These are phyloP conservation scores for Pithys albifrons DNA, from an alignment of 2,113 vertebrate species.

Conservation along the genomic window DNA sequence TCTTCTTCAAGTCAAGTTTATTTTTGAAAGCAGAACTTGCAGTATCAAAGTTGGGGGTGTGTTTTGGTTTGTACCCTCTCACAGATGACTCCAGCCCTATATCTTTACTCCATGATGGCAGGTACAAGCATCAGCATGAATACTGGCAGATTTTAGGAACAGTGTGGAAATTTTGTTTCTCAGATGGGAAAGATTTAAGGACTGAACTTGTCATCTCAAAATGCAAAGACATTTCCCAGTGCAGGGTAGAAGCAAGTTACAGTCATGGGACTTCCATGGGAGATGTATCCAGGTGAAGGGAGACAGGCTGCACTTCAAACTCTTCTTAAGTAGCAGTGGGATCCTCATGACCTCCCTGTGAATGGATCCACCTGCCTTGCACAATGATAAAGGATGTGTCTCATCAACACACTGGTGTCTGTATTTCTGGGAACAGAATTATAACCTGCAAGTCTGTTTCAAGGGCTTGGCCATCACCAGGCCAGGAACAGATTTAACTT, in stretches of 20 bases:
- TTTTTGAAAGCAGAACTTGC: background rate
- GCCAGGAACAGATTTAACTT: background rate
- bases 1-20: background rate
- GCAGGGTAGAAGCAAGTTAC: background rate
- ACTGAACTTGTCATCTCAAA: background rate
- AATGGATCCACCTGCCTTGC: background rate
- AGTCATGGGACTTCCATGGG: background rate
- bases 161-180: background rate
- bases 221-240: background rate
- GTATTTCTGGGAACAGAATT: background rate
- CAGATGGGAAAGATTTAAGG: background rate
- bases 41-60: background rate
- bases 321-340: background rate
- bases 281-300: background rate
- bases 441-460: background rate
- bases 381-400: background rate
- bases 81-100: background rate
- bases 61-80: background rate
- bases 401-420: background rate
- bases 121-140: background rate
- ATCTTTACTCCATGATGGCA: rapidly evolving
- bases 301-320: background rate
- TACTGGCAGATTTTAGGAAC: background rate
- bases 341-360: background rate
- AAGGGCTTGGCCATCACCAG: background rate